phyloP scores from a whole-genome alignment of 2,888 invertebrate species.

The Rhimphoctona megacephalus region DNA sequence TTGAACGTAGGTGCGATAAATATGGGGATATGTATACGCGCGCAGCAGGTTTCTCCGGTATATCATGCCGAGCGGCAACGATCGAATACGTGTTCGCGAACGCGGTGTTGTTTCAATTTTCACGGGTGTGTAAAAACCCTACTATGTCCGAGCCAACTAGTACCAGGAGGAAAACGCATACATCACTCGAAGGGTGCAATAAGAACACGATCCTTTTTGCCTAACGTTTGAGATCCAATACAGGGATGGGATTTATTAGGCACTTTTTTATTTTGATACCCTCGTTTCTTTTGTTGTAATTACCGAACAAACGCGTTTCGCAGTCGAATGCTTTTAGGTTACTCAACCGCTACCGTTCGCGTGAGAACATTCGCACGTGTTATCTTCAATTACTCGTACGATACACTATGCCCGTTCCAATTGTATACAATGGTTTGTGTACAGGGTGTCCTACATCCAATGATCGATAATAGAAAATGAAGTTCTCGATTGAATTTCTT shows the following conservation, averaged over 20 bases:
- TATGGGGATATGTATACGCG: background rate
- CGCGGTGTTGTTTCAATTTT: constrained; percentile 60
- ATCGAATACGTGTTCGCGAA: constrained; percentile 52
- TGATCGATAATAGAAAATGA: background rate
- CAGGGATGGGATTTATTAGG: constrained; percentile 2
- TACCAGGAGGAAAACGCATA: background rate
- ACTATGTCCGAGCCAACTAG: background rate
- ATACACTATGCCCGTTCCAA: background rate
- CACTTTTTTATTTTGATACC: background rate
- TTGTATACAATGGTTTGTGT: background rate
- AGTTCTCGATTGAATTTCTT: background rate
- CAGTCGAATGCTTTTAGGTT: background rate
- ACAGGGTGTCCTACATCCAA: background rate
- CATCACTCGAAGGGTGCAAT: background rate
- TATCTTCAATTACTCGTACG: constrained; percentile 1
- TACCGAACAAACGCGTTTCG: background rate
- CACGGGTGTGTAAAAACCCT: constrained; percentile 9
- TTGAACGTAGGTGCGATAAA: background rate
- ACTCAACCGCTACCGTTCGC: background rate
- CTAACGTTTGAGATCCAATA: constrained; percentile 1
- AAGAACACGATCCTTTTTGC: background rate
- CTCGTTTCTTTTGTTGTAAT: background rate
- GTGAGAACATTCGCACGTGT: constrained; percentile 1
- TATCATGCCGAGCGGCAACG: constrained; percentile 43
- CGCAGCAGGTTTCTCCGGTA: constrained; percentile 56